Evolutionary conservation across 2,113 vertebrate species (phyloP).

Genomic region (Apaloderma vittatum): DNA sequence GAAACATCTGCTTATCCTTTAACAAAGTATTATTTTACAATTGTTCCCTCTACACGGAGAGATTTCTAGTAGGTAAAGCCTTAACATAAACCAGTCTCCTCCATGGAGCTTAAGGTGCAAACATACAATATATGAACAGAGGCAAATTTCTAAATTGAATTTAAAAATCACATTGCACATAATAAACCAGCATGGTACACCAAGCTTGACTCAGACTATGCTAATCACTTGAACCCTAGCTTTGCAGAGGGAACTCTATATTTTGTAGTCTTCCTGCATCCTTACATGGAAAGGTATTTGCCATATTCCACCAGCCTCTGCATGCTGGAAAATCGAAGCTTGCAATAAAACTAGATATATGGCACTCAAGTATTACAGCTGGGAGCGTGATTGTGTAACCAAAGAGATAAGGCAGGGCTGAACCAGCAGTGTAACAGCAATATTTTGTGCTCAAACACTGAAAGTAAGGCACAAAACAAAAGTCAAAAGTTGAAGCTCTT

Average conservation of each 20-base stretch:
- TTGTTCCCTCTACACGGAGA: not conserved
- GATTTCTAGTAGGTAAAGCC: not conserved
- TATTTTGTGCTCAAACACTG: not conserved
- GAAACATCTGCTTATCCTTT: not conserved
- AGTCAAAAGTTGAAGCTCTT: not conserved
- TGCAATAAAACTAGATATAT: not conserved
- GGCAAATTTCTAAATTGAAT: not conserved
- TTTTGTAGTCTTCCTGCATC: not conserved
- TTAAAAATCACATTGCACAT: not conserved
- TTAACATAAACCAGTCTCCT: not conserved
- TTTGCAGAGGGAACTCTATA: not conserved
- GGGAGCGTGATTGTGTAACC: not conserved
- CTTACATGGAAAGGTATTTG: conserved; percentile 48
- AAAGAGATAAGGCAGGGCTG: conserved; percentile 18
- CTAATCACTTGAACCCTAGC: conserved; percentile 29
- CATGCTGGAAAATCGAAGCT: not conserved
- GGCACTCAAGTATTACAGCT: not conserved
- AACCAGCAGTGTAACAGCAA: not conserved
- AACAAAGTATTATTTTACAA: not conserved
- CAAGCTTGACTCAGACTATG: conserved; percentile 17
- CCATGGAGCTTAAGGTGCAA: conserved; percentile 9
- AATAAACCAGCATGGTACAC: not conserved
- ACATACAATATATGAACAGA: not conserved
- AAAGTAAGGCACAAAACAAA: not conserved
- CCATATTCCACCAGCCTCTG: not conserved